A percentile compares a stretch with the other conserved stretches of the same genome.
phyloP scores from a whole-genome alignment of 1,140 invertebrate genomes.

The Micrasema minimum region DNA sequence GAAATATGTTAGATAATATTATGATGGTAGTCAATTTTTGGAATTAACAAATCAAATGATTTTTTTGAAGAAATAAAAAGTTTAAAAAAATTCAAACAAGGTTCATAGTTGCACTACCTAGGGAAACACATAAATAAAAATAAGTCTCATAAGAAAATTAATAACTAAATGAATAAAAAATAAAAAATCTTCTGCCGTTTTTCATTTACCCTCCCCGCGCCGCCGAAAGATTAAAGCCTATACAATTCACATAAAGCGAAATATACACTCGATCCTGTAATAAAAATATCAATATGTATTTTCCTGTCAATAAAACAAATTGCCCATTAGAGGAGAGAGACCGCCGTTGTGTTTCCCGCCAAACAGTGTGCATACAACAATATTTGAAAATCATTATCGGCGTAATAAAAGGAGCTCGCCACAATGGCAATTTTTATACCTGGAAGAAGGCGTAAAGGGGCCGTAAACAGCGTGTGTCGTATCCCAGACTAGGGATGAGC shows the following conservation, averaged over 20 bases:
- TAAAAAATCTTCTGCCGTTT: too few species aligned
- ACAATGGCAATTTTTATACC: conserved; percentile 30
- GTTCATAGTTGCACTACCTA: too few species aligned
- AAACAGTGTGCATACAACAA: conserved; percentile 38
- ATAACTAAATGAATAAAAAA: too few species aligned
- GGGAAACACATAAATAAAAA: too few species aligned
- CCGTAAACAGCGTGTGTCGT: conserved; percentile 22
- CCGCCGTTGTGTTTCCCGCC: conserved; percentile 9
- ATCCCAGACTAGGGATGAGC: too few species aligned
- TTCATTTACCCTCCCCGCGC: neutral
- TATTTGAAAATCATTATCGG: conserved; percentile 52
- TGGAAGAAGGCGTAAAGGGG: conserved; percentile 17
- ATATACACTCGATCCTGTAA: conserved; percentile 17
- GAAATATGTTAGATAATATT: too few species aligned
- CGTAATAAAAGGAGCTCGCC: conserved; percentile 44
- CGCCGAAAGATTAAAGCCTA: neutral
- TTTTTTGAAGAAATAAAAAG: too few species aligned
- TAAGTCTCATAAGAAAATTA: too few species aligned
- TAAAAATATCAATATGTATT: conserved; percentile 40
- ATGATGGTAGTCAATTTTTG: too few species aligned
- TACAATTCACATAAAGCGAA: conserved; percentile 6
- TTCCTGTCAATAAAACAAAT: conserved; percentile 45
- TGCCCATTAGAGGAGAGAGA: conserved; percentile 41
- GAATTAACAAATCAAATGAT: too few species aligned
- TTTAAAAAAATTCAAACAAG: too few species aligned